Conservation (phyloP, 2,888 invertebrate genomes). For the Drosophila sordidapex region DNA sequence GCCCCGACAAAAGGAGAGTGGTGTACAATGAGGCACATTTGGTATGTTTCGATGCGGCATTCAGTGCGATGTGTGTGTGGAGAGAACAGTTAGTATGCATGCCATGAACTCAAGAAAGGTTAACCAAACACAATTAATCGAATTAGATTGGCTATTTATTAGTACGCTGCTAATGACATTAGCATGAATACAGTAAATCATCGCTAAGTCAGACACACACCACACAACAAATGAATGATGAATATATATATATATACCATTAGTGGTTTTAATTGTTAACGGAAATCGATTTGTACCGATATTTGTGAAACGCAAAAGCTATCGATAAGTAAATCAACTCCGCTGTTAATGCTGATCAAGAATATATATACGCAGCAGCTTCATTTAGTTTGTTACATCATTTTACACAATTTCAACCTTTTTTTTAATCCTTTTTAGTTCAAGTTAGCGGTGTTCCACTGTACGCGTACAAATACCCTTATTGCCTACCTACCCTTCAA, state of each 20-base stretch:
- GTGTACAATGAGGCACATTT: conserved; percentile 22
- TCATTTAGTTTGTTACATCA: neutral
- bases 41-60: neutral
- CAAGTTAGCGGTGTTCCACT: neutral
- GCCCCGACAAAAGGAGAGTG: conserved; percentile 34
- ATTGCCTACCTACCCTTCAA: conserved; percentile 37
- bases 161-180: conserved; percentile 49
- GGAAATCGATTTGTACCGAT: no score
- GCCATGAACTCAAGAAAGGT: conserved; percentile 5
- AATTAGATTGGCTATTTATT: conserved; percentile 41
- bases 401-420: neutral
- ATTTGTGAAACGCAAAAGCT: no score
- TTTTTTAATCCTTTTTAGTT: neutral
- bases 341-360: neutral
- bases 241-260: no score
- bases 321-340: no score
- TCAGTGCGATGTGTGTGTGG: conserved; percentile 8
- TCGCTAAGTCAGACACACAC: neutral
- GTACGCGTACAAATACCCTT: neutral
- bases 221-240: no score
- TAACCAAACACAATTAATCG: conserved; percentile 47
- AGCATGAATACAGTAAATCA: conserved; percentile 31
- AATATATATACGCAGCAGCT: neutral
- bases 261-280: no score
- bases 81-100: conserved; percentile 16